A percentile compares a stretch with the other conserved stretches of the same genome.
phyloP scores from a whole-genome alignment of 2,888 invertebrate genomes.

The Nephrotoma flavescens region DNA sequence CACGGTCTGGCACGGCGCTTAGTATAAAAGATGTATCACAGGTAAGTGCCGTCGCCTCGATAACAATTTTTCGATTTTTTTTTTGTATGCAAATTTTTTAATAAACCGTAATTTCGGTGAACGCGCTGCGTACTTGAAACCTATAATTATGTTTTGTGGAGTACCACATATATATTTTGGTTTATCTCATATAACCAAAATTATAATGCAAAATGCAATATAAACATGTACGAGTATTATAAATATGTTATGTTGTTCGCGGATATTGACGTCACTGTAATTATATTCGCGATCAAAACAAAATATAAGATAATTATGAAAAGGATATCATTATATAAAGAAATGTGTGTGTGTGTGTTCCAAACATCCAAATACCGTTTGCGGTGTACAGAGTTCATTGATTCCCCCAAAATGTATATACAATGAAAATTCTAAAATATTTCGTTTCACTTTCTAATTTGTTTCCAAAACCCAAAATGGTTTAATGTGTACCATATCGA shows the following conservation, averaged over 20 bases:
- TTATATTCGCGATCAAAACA: background rate
- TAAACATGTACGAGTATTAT: too few species aligned
- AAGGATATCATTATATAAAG: background rate
- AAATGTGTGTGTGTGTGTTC: background rate
- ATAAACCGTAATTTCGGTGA: background rate
- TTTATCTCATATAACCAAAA: background rate
- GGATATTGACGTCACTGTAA: background rate
- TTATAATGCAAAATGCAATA: background rate
- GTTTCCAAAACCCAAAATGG: background rate
- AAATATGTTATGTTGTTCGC: background rate
- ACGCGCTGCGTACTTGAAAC: background rate
- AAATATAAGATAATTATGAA: background rate
- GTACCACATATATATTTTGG: background rate
- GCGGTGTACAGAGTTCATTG: background rate
- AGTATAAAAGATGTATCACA: slow-evolving; percentile 74
- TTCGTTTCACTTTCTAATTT: background rate
- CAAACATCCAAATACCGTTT: background rate
- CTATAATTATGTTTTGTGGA: background rate
- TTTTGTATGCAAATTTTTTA: background rate
- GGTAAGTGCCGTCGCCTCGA: slow-evolving; percentile 16
- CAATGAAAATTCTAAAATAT: background rate
- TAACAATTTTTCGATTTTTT: background rate
- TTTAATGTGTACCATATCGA: background rate
- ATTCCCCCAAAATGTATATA: background rate
- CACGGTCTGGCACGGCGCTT: slow-evolving; percentile 73